These are phyloP conservation scores for Erythrocercus mccallii DNA, from an alignment of 2,113 vertebrate species.

Conservation along the genomic window DNA sequence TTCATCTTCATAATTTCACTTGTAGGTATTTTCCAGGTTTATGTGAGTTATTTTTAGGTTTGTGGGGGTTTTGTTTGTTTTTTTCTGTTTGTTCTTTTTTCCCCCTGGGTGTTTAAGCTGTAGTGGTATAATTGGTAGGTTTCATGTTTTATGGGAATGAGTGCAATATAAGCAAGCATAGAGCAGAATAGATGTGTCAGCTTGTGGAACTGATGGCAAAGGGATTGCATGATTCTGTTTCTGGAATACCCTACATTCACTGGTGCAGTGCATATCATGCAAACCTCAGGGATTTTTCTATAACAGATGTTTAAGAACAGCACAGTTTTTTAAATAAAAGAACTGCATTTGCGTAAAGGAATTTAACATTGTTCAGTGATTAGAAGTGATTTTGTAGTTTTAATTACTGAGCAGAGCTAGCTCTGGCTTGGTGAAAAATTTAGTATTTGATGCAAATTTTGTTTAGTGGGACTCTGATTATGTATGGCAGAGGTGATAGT, in stretches of 20 bases:
- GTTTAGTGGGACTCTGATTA: not conserved
- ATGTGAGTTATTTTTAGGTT: not conserved
- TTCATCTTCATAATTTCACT: not conserved
- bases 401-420: not conserved
- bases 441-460: not conserved
- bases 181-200: not conserved
- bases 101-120: not conserved
- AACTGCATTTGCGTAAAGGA: not conserved
- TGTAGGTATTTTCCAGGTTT: not conserved
- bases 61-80: not conserved
- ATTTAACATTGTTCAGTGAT: not conserved
- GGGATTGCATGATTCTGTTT: not conserved
- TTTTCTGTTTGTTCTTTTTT: not conserved
- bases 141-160: not conserved
- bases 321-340: not conserved
- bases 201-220: not conserved
- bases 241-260: not conserved
- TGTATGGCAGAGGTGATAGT: not conserved
- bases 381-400: not conserved
- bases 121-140: not conserved
- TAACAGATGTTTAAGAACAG: not conserved
- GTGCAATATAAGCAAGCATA: not conserved
- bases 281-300: not conserved
- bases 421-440: constrained; percentile 6
- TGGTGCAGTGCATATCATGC: rapidly evolving